A percentile compares a stretch with the other conserved stretches of the same genome.
Evolutionary conservation across 1,140 invertebrate species (phyloP).

Genomic region (Phocides pigmalion): DNA sequence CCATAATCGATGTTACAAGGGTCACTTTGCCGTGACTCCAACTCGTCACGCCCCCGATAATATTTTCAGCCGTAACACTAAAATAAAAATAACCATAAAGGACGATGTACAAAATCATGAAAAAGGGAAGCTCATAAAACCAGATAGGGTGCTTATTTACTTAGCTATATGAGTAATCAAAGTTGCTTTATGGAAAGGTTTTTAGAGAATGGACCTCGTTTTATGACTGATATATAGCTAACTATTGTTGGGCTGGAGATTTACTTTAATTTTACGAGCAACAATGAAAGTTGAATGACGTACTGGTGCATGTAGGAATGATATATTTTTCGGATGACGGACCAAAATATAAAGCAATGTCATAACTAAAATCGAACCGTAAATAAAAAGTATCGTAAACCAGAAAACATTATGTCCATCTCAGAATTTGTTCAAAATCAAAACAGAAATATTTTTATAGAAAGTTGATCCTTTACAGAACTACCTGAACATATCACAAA

Average conservation of each 20-base stretch:
- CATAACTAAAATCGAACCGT: no score
- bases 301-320: neutral
- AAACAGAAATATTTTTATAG: no score
- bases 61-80: slow-evolving; percentile 55
- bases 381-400: no score
- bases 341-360: no score
- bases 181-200: slow-evolving; percentile 29
- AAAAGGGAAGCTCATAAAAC: slow-evolving; percentile 36
- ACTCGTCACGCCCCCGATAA: slow-evolving; percentile 47
- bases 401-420: no score
- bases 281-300: neutral
- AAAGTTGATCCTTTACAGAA: no score
- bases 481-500: no score
- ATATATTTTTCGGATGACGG: no score
- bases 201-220: slow-evolving; percentile 33
- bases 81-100: slow-evolving; percentile 65
- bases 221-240: slow-evolving; percentile 30
- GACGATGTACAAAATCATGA: slow-evolving; percentile 50
- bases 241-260: slow-evolving; percentile 14
- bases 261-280: slow-evolving; percentile 18
- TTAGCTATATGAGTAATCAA: slow-evolving; percentile 32
- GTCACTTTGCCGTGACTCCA: slow-evolving; percentile 51
- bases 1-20: slow-evolving; percentile 50
- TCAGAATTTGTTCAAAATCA: no score
- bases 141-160: slow-evolving; percentile 33